A percentile compares a stretch with the other conserved stretches of the same genome.
Evolutionary conservation across 2,113 vertebrate species (phyloP).

Genomic region (Syngnathoides biaculeatus): DNA sequence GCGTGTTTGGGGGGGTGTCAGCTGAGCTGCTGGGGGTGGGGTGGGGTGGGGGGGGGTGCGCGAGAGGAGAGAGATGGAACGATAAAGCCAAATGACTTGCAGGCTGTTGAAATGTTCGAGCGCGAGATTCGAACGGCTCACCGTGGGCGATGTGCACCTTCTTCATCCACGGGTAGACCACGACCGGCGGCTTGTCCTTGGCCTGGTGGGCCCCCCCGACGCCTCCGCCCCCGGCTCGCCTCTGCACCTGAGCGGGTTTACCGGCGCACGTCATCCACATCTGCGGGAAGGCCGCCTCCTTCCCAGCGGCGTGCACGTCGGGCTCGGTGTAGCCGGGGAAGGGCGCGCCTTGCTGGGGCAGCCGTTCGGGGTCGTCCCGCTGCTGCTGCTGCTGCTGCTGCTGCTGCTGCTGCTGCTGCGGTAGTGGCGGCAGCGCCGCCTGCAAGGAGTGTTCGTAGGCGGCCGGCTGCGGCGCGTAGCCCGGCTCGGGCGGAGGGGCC

Average conservation of each 20-base stretch:
- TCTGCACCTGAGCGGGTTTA: constrained; percentile 64
- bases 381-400: neutral
- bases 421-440: no score
- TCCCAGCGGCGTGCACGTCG: constrained; percentile 15
- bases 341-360: constrained; percentile 26
- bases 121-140: constrained; percentile 29
- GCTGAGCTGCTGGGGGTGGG: neutral
- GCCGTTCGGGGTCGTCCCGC: constrained; percentile 55
- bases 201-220: constrained; percentile 34
- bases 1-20: neutral
- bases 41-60: neutral
- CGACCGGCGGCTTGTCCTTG: constrained; percentile 63
- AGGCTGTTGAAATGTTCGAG: neutral
- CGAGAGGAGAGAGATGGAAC: neutral
- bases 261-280: constrained; percentile 57
- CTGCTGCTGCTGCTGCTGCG: constrained; percentile 25
- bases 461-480: constrained; percentile 62
- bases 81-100: constrained; percentile 6
- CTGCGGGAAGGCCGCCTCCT: constrained; percentile 34
- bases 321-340: constrained; percentile 41
- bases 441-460: constrained; percentile 55
- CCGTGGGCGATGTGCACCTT: constrained; percentile 68
- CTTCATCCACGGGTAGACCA: constrained; percentile 72
- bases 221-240: constrained; percentile 27
- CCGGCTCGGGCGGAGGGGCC: constrained; percentile 46